These are phyloP conservation scores for Nyctalus aviator DNA, from an alignment of 2,797 vertebrate species.

Conservation along the genomic window DNA sequence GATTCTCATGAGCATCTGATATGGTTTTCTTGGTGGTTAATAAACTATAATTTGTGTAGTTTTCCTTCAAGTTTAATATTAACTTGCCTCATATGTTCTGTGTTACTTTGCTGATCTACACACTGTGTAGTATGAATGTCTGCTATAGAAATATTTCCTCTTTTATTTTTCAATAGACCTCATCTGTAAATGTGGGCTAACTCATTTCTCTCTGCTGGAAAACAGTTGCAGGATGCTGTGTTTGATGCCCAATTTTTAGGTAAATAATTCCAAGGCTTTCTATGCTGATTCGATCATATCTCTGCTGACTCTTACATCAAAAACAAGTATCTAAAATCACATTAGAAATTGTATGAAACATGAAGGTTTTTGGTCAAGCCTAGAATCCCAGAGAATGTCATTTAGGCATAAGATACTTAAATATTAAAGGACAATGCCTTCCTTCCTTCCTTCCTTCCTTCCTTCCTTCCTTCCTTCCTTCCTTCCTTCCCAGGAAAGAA, in stretches of 20 bases:
- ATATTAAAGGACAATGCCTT: background rate
- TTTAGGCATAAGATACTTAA: background rate
- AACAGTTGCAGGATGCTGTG: background rate
- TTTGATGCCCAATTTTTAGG: background rate
- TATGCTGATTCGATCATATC: background rate
- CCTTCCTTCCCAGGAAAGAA: background rate
- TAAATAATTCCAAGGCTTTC: background rate
- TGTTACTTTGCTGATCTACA: conserved; percentile 83
- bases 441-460: no score
- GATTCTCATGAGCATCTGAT: background rate
- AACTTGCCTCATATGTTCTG: conserved; percentile 83
- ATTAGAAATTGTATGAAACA: conserved; percentile 6
- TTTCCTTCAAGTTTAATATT: conserved; percentile 85
- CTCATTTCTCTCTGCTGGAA: conserved; percentile 36
- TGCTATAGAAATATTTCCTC: background rate
- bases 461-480: no score
- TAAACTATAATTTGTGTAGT: conserved; percentile 85
- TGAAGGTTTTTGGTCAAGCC: background rate
- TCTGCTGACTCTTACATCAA: background rate
- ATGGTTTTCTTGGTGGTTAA: conserved; percentile 13
- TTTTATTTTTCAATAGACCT: background rate
- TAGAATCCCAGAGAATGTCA: background rate
- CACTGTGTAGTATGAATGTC: conserved; percentile 43
- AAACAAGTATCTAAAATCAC: background rate
- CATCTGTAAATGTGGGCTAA: background rate